Percentiles rank a stretch among this genome's conserved stretches.
These are phyloP conservation scores for Synanthedon vespiformis DNA, from an alignment of 2,888 invertebrate genomes.

Conservation along the genomic window DNA sequence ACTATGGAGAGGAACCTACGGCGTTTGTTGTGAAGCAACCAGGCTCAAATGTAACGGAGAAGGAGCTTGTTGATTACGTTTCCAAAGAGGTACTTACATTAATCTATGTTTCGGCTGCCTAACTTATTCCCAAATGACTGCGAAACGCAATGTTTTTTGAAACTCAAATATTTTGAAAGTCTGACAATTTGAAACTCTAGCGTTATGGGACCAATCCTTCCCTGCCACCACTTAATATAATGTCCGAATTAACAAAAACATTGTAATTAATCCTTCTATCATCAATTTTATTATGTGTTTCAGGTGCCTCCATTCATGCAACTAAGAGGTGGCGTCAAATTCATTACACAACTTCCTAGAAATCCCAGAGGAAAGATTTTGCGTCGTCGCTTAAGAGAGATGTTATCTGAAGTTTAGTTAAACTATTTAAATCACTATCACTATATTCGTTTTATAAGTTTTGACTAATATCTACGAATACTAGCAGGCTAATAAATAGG, in stretches of 20 bases:
- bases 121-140: too few species aligned
- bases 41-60: slow-evolving; percentile 55
- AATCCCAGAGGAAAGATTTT: slow-evolving; percentile 77
- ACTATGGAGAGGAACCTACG: slow-evolving; percentile 76
- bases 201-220: too few species aligned
- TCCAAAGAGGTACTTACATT: slow-evolving; percentile 44
- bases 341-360: slow-evolving; percentile 75
- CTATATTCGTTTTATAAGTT: too few species aligned
- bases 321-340: slow-evolving; percentile 75
- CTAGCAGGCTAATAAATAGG: too few species aligned
- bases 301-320: slow-evolving; percentile 72
- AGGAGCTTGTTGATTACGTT: slow-evolving; percentile 69
- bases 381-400: slow-evolving; percentile 66
- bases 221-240: too few species aligned
- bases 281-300: slow-evolving; percentile 2
- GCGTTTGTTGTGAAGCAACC: slow-evolving; percentile 78
- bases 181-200: too few species aligned
- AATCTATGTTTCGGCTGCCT: too few species aligned
- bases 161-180: too few species aligned
- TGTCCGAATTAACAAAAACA: too few species aligned
- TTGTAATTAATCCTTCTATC: too few species aligned
- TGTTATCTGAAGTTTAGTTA: slow-evolving; percentile 29
- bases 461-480: too few species aligned
- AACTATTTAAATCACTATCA: not conserved
- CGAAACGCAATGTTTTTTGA: too few species aligned